Conservation (phyloP, 2,888 invertebrate species). For the Notodonta dromedarius region DNA sequence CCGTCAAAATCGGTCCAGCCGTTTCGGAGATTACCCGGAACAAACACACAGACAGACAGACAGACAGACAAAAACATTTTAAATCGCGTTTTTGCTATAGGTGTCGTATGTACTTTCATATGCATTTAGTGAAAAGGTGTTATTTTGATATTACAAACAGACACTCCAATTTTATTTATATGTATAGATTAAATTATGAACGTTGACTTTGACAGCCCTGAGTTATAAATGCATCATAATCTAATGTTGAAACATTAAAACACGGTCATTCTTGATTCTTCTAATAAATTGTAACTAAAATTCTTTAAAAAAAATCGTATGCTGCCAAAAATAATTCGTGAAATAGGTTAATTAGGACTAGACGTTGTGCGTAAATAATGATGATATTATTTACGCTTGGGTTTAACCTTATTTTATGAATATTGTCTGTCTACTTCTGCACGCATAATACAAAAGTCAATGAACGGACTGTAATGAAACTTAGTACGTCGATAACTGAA, state of each 20-base stretch:
- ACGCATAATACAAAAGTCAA: background rate
- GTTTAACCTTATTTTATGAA: too few relatives aligned
- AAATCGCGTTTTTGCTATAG: too few relatives aligned
- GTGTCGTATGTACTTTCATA: too few relatives aligned
- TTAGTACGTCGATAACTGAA: too few relatives aligned
- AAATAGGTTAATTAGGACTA: conserved; percentile 1
- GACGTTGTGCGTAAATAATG: background rate
- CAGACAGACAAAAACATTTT: too few relatives aligned
- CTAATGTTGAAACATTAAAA: background rate
- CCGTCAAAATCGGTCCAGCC: too few relatives aligned
- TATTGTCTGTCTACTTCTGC: background rate
- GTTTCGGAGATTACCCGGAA: too few relatives aligned
- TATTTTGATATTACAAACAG: too few relatives aligned
- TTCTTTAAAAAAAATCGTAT: background rate
- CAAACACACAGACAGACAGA: too few relatives aligned
- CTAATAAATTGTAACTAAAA: background rate
- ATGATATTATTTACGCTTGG: too few relatives aligned
- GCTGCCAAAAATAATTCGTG: background rate
- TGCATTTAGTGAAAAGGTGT: too few relatives aligned
- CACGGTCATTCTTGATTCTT: background rate
- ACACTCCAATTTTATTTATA: too few relatives aligned
- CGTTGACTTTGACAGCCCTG: background rate
- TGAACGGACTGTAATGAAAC: background rate
- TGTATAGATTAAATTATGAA: background rate
- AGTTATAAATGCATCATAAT: background rate